Base-by-base conservation (phyloP, 2,888 invertebrate genomes). In the Ochropleura plecta region DNA sequence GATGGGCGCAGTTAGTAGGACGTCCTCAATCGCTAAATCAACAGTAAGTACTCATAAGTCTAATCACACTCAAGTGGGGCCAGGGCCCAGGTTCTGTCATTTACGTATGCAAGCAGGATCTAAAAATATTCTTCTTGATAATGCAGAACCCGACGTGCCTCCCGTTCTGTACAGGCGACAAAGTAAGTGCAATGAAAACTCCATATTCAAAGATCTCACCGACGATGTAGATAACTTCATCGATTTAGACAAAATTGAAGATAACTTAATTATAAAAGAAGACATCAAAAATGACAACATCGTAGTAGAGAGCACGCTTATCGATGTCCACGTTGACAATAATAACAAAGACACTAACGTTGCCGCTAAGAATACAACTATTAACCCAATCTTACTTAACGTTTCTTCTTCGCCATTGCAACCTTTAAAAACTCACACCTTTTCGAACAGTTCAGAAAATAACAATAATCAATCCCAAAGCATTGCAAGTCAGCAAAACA, bases 81-180 rank as follows among this genome's bases (percentile, higher is more conserved):
- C 96, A 16, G 98, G 98, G 1, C 98, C 98, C 3, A 96, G 98
- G 81, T 97, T 98, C 87, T 98, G 98, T 89, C 98, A 98, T 70
- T 97, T 98, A 90, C 97, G 98, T 55, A 97, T 98, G 88, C 98
- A 98, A 88, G 97, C 97, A 9, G 98, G 98, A 9, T 98, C 98
- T 16, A 98, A 98, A 90, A 98, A 98, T 91, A 98, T 98, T 88
- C 94, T 98, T 8, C 94, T 98, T 44, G 98, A 98, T 92, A 98
- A 98, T 88, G 97, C 98, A 51, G 98, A 98, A 86, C 97, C 97
- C 63, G 97, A 97, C 82, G 97, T 98, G 48, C 97, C 98, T 18
- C 98, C 98, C 0, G 97, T 98, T 51, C 94, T 98, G 59, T 98
- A 98, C 87, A 97, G 97, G 78, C 95, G 97, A 14, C 97, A 97